phyloP scores from a whole-genome alignment of 2,113 vertebrate species.

The Pseudorasbora parva region DNA sequence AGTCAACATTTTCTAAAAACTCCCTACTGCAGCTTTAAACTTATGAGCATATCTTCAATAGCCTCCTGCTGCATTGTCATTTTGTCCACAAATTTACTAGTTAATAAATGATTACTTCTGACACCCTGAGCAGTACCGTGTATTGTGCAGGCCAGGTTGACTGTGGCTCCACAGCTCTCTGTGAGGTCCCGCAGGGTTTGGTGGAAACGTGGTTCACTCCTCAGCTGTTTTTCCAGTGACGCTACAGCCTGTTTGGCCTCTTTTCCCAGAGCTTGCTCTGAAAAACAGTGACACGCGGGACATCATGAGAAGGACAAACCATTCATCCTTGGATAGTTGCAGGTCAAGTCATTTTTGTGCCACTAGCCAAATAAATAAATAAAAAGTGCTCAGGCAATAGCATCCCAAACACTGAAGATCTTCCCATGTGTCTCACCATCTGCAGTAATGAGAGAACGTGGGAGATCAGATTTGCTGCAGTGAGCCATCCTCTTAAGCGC shows the following conservation, averaged over 20 bases:
- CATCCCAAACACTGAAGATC: neutral
- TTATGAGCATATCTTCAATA: too few species aligned
- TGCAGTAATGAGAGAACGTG: conserved; percentile 61
- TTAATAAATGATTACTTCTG: too few species aligned
- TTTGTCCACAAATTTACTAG: too few species aligned
- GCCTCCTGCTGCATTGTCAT: too few species aligned
- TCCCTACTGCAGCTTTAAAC: too few species aligned
- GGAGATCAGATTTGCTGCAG: conserved; percentile 69
- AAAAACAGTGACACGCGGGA: neutral
- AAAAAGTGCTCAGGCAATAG: neutral
- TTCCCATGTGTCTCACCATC: conserved; percentile 64
- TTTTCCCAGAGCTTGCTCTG: conserved; percentile 70
- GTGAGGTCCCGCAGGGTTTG: conserved; percentile 65
- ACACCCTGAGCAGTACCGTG: conserved; percentile 56
- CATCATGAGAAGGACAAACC: neutral
- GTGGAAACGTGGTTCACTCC: conserved; percentile 64
- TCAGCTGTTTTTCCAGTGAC: conserved; percentile 73
- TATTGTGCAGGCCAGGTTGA: conserved; percentile 68
- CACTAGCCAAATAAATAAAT: neutral
- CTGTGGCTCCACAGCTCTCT: conserved; percentile 65
- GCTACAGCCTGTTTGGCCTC: conserved; percentile 69
- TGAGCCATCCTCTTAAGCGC: conserved; percentile 83
- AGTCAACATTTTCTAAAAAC: too few species aligned
- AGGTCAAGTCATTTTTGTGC: neutral
- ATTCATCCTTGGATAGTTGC: neutral